These are phyloP conservation scores for Ctenochaetus hawaiiensis DNA, from an alignment of 2,797 vertebrate genomes.

Conservation along the genomic window DNA sequence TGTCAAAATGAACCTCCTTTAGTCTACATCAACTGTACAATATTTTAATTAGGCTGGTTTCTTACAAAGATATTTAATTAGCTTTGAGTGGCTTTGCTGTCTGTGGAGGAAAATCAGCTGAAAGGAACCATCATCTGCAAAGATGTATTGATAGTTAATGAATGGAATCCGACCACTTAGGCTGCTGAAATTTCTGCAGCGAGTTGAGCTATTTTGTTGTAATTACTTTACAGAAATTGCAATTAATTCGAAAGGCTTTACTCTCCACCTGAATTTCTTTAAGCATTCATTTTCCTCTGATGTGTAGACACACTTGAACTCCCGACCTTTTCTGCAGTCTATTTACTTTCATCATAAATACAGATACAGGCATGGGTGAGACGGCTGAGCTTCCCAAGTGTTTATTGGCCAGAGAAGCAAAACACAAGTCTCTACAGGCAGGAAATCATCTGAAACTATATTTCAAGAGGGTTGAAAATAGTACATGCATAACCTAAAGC, in stretches of 20 bases:
- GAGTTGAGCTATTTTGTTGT: not conserved
- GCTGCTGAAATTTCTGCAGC: not conserved
- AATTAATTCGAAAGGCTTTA: not conserved
- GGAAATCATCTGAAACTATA: not conserved
- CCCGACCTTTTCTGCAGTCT: not conserved
- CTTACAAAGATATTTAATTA: not conserved
- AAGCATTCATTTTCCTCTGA: not conserved
- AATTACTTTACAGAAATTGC: not conserved
- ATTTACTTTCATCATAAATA: not conserved
- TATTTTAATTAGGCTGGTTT: not conserved
- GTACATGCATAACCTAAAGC: no score
- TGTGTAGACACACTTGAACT: not conserved
- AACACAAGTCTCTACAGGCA: no score
- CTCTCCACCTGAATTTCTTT: not conserved
- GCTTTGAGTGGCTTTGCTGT: not conserved
- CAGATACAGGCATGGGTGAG: not conserved
- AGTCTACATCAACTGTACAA: not conserved
- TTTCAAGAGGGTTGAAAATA: not conserved
- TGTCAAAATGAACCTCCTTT: not conserved
- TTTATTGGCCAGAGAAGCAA: not conserved
- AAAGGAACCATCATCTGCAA: not conserved
- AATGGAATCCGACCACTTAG: not conserved
- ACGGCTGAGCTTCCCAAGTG: not conserved
- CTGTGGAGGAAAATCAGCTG: not conserved
- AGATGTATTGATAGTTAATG: not conserved